Percentiles rank a stretch among this genome's conserved stretches.
These are phyloP conservation scores for Pterocles orientalis DNA, from an alignment of 2,113 vertebrate species.

Conservation along the genomic window DNA sequence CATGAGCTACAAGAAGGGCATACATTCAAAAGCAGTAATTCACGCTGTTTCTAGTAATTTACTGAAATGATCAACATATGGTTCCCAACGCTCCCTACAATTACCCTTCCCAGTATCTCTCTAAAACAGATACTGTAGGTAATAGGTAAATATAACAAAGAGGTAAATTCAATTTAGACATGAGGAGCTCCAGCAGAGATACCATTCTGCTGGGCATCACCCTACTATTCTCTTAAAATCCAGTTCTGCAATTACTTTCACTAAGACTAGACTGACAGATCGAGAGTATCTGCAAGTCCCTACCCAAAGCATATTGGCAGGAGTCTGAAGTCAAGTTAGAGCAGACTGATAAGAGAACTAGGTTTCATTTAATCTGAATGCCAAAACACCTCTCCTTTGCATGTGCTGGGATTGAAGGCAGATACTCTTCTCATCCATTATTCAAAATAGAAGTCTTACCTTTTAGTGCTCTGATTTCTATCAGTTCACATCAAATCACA, in stretches of 20 bases:
- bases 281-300: neutral
- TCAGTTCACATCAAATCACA: neutral
- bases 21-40: neutral
- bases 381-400: neutral
- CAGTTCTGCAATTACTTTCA: neutral
- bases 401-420: neutral
- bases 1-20: neutral
- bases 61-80: neutral
- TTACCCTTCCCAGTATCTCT: neutral
- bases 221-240: neutral
- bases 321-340: neutral
- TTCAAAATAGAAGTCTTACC: neutral
- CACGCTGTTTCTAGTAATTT: neutral
- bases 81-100: neutral
- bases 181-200: neutral
- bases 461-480: conserved; percentile 4
- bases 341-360: neutral
- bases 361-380: neutral
- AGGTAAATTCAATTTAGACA: neutral
- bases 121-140: neutral
- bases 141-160: neutral
- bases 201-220: neutral
- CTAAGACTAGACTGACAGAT: neutral
- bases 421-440: conserved; percentile 15
- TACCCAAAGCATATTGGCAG: neutral